Conservation (phyloP, 2,797 vertebrate species). For the Cuculus canorus region DNA sequence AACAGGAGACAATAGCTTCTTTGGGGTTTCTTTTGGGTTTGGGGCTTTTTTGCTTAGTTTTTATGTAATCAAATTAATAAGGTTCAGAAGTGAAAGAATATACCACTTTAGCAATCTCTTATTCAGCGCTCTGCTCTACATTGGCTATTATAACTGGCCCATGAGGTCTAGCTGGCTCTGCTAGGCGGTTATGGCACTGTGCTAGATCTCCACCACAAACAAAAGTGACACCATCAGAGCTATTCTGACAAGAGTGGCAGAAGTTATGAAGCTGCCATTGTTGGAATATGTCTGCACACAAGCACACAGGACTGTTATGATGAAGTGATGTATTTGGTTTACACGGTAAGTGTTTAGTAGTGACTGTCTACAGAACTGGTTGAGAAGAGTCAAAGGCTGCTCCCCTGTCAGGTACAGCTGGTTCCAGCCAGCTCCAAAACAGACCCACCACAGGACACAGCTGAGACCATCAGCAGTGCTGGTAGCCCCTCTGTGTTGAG, state of each 20-base stretch:
- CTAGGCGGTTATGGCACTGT: background rate
- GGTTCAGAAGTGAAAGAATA: background rate
- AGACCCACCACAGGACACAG: background rate
- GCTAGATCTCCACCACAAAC: background rate
- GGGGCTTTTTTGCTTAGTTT: background rate
- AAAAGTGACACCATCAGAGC: background rate
- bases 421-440: background rate
- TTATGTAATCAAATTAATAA: background rate
- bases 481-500: too few relatives aligned
- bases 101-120: background rate
- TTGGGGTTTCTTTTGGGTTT: background rate
- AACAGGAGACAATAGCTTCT: fast-evolving
- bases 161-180: background rate
- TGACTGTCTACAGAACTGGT: background rate
- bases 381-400: background rate
- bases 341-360: background rate
- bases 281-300: background rate
- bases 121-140: background rate
- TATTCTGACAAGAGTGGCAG: background rate
- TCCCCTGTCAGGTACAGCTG: background rate
- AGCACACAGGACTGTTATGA: background rate
- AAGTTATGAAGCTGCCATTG: background rate
- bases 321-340: background rate
- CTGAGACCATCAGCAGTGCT: too few relatives aligned
- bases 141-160: background rate